Percentiles rank a stretch among this genome's conserved stretches.
phyloP scores from a whole-genome alignment of 2,113 vertebrate genomes.

The Arenaria interpres region DNA sequence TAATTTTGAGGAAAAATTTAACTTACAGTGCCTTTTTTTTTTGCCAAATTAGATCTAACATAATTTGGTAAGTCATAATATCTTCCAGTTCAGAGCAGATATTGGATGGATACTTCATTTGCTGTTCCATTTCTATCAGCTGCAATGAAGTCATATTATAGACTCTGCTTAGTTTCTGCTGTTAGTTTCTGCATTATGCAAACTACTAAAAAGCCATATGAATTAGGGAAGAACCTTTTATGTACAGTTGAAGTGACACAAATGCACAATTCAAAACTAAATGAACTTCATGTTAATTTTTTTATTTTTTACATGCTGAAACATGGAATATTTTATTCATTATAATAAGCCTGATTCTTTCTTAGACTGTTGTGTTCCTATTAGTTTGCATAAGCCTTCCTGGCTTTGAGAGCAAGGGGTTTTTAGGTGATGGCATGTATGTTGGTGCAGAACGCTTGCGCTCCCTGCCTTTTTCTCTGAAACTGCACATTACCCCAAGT shows the following conservation, averaged over 20 bases:
- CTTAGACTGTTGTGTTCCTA: background rate
- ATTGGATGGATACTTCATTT: background rate
- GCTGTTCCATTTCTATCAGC: constrained; percentile 18
- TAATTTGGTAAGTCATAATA: constrained; percentile 22
- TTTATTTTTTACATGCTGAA: constrained; percentile 1
- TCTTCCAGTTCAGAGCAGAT: constrained; percentile 41
- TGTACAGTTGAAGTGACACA: constrained; percentile 36
- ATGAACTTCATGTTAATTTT: constrained; percentile 36
- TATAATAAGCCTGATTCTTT: background rate
- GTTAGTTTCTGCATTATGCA: constrained; percentile 33
- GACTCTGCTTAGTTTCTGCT: background rate
- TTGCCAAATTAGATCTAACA: constrained; percentile 5
- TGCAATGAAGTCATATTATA: background rate
- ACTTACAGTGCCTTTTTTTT: background rate
- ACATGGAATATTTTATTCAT: constrained; percentile 46
- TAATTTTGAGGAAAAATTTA: constrained; percentile 35
- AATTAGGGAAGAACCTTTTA: constrained; percentile 56
- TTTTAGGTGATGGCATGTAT: background rate
- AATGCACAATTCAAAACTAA: constrained; percentile 24
- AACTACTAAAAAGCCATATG: constrained; percentile 34
- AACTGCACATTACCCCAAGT: background rate
- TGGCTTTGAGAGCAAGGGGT: background rate
- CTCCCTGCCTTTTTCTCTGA: background rate
- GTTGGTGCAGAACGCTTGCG: background rate
- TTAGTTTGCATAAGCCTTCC: background rate